Percentiles rank a stretch among this genome's conserved stretches.
These are phyloP conservation scores for Oncorhynchus masou DNA, from an alignment of 2,113 vertebrate genomes.

Conservation along the genomic window DNA sequence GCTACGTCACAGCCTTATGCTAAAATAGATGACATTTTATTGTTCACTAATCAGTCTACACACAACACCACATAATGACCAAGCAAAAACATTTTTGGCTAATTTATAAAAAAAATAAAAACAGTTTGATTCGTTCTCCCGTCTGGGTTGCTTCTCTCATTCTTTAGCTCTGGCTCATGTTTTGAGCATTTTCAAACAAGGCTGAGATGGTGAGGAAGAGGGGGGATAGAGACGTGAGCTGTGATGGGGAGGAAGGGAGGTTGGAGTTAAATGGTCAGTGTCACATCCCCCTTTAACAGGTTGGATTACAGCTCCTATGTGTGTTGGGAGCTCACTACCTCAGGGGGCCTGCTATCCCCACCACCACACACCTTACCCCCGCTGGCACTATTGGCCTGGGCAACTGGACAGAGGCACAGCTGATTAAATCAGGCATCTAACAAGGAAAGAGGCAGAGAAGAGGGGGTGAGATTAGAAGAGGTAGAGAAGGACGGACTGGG, in stretches of 20 bases:
- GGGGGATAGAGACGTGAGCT: no score
- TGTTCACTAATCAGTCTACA: no score
- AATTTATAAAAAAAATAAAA: no score
- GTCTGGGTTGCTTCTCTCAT: not conserved
- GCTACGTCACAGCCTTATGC: no score
- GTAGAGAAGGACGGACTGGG: no score
- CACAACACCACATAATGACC: no score
- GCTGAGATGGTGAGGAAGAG: no score
- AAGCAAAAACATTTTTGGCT: no score
- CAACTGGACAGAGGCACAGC: not conserved
- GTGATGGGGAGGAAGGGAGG: not conserved
- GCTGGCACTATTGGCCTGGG: not conserved
- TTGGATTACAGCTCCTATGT: slow-evolving; percentile 69
- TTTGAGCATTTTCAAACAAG: not conserved
- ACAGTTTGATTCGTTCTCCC: not conserved
- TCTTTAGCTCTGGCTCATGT: not conserved
- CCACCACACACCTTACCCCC: not conserved
- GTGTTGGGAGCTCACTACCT: slow-evolving; percentile 56
- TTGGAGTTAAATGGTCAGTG: slow-evolving; percentile 61
- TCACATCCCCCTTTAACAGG: slow-evolving; percentile 59
- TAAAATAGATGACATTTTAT: no score
- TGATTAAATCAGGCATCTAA: slow-evolving; percentile 46
- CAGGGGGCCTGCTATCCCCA: not conserved
- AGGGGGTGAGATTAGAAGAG: not conserved
- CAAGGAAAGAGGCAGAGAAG: slow-evolving; percentile 12